Percentiles rank a stretch among this genome's conserved stretches.
Evolutionary conservation across 2,888 invertebrate species (phyloP).

Genomic region (Drosophila limbata): DNA sequence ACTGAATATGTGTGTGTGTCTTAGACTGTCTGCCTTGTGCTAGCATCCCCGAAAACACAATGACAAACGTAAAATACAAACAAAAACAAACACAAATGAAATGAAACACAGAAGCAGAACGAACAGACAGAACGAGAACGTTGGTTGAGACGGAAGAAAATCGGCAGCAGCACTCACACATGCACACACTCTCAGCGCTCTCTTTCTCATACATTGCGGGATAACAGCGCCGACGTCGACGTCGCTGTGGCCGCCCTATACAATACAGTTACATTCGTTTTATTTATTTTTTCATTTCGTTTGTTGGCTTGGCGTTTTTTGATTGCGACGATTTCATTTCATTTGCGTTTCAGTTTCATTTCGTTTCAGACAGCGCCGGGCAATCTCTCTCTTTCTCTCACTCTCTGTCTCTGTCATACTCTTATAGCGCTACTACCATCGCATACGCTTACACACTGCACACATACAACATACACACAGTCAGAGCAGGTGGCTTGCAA

Average conservation of each 20-base stretch:
- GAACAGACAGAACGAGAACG: slow-evolving; percentile 69
- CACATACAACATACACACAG: slow-evolving; percentile 42
- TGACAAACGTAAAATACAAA: slow-evolving; percentile 74
- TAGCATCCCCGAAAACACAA: slow-evolving; percentile 78
- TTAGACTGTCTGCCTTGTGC: slow-evolving; percentile 31
- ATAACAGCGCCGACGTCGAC: slow-evolving; percentile 26
- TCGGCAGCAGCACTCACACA: slow-evolving; percentile 34
- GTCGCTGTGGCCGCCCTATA: slow-evolving; percentile 50
- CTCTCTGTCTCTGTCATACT: slow-evolving; percentile 16
- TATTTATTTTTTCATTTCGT: slow-evolving; percentile 81
- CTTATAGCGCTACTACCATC: slow-evolving; percentile 19
- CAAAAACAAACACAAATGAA: slow-evolving; percentile 71
- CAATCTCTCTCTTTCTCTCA: neutral
- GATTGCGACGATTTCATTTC: slow-evolving; percentile 71
- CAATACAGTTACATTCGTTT: slow-evolving; percentile 65
- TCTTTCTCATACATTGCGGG: slow-evolving; percentile 43
- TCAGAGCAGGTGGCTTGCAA: slow-evolving; percentile 83
- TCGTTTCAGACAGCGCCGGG: slow-evolving; percentile 63
- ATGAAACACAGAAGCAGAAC: slow-evolving; percentile 67
- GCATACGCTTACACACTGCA: slow-evolving; percentile 51
- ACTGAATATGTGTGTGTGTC: slow-evolving; percentile 24
- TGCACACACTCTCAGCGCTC: slow-evolving; percentile 36
- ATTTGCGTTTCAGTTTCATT: slow-evolving; percentile 81
- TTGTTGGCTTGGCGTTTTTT: slow-evolving; percentile 71
- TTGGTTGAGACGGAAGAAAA: slow-evolving; percentile 69